A percentile compares a stretch with the other conserved stretches of the same genome.
Conservation (phyloP, 2,797 vertebrate genomes). For the Chelon auratus region DNA sequence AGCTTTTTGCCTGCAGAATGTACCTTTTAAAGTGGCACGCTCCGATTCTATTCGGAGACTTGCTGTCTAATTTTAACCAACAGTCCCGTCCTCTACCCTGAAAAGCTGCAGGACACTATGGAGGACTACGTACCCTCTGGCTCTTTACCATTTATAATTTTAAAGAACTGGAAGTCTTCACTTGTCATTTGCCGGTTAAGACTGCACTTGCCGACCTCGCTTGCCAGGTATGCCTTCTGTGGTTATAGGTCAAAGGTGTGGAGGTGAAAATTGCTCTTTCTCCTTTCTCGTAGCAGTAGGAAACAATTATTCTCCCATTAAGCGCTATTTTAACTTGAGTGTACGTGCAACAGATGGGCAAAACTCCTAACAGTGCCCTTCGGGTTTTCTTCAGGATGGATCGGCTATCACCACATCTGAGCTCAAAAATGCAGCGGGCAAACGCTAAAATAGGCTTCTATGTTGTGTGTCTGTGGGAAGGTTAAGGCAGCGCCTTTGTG, state of each 20-base stretch:
- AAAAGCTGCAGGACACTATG: constrained; percentile 45
- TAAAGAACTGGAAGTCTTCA: constrained; percentile 54
- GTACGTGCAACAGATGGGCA: constrained; percentile 51
- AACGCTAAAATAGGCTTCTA: constrained; percentile 52
- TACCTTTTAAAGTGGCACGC: constrained; percentile 62
- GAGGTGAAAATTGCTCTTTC: constrained; percentile 56
- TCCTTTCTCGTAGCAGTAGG: constrained; percentile 63
- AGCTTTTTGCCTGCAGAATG: constrained; percentile 16
- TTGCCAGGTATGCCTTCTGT: constrained; percentile 66
- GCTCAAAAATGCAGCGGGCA: constrained; percentile 49
- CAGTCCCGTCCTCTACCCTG: constrained; percentile 20
- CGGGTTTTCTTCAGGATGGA: constrained; percentile 64
- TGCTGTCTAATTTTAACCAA: constrained; percentile 58
- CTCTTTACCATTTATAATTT: constrained; percentile 22
- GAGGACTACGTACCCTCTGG: constrained; percentile 29
- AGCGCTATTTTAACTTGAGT: constrained; percentile 56
- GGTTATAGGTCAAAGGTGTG: constrained; percentile 32
- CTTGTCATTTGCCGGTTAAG: constrained; percentile 41
- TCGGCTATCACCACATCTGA: constrained; percentile 55
- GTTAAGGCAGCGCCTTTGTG: constrained; percentile 57
- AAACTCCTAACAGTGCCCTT: constrained; percentile 48
- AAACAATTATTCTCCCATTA: constrained; percentile 81
- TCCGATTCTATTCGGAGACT: constrained; percentile 65
- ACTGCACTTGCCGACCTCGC: constrained; percentile 49
- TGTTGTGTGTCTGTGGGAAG: constrained; percentile 52